Percentiles rank a stretch among this genome's conserved stretches.
phyloP scores from a whole-genome alignment of 2,888 invertebrate species.

The Adineta ricciae region DNA sequence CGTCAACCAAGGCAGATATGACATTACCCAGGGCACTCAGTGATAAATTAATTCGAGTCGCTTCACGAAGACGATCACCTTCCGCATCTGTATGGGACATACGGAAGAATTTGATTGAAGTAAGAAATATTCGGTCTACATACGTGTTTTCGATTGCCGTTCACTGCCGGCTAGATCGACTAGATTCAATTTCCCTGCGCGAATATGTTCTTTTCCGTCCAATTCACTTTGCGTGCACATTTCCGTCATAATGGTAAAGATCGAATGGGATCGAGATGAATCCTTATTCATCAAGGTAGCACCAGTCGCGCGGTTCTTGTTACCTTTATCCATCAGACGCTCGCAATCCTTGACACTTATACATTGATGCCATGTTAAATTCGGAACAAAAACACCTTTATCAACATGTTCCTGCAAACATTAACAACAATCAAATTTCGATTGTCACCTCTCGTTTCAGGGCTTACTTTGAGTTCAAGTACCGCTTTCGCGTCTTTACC shows the following conservation, averaged over 20 bases:
- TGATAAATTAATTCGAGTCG: constrained; percentile 76
- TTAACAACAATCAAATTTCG: not conserved
- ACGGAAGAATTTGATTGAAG: too few species aligned
- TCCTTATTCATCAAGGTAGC: constrained; percentile 79
- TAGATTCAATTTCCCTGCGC: constrained; percentile 69
- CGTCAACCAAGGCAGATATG: constrained; percentile 73
- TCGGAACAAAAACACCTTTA: constrained; percentile 60
- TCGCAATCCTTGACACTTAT: constrained; percentile 69
- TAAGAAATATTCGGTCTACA: too few species aligned
- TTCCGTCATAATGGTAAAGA: constrained; percentile 73
- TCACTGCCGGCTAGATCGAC: constrained; percentile 82
- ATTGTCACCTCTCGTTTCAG: not conserved
- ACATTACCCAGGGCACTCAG: constrained; percentile 77
- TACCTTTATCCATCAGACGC: constrained; percentile 63
- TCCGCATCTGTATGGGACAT: constrained; percentile 59
- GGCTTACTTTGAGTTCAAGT: constrained; percentile 56
- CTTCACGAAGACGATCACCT: constrained; percentile 73
- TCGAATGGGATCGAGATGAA: constrained; percentile 71
- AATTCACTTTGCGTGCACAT: constrained; percentile 58
- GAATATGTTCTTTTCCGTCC: constrained; percentile 55
- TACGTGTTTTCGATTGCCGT: constrained; percentile 64
- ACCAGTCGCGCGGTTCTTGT: constrained; percentile 69
- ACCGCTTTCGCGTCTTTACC: constrained; percentile 56
- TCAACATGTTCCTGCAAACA: constrained; percentile 55
- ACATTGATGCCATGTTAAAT: constrained; percentile 65